Percentiles rank a stretch among this genome's conserved stretches.
These are phyloP conservation scores for Trachelus tabidus DNA, from an alignment of 2,888 invertebrate species.

Conservation along the genomic window DNA sequence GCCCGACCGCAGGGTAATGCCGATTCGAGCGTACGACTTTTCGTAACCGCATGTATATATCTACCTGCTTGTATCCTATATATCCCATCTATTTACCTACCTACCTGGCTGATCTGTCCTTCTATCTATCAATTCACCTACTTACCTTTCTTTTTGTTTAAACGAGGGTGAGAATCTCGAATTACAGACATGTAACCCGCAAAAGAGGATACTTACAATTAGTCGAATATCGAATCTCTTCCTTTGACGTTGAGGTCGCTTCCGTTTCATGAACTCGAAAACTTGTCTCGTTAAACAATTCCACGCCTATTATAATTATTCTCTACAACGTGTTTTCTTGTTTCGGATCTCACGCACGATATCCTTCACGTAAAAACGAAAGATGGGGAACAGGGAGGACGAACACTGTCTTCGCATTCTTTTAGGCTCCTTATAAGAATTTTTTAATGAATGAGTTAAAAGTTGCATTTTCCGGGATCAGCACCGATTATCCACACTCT, in stretches of 20 bases:
- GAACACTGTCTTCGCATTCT: background rate
- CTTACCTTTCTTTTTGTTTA: background rate
- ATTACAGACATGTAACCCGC: background rate
- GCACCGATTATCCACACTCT: background rate
- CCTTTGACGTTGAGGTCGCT: background rate
- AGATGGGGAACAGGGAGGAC: background rate
- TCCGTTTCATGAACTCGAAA: background rate
- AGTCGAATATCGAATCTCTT: background rate
- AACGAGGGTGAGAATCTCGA: background rate
- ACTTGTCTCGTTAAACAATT: background rate
- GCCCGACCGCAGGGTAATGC: conserved; percentile 19
- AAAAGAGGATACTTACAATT: background rate
- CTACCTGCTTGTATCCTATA: background rate
- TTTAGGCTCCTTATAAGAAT: background rate
- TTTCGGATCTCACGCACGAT: background rate
- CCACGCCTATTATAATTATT: too few species aligned
- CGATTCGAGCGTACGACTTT: background rate
- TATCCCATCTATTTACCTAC: background rate
- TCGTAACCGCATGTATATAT: background rate
- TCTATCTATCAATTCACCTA: background rate
- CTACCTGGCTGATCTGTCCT: background rate
- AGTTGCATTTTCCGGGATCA: background rate
- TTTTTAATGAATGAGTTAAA: background rate
- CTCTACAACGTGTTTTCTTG: background rate
- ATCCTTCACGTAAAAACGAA: background rate